These are phyloP conservation scores for Chitala chitala DNA, from an alignment of 2,113 vertebrate genomes.

Conservation along the genomic window DNA sequence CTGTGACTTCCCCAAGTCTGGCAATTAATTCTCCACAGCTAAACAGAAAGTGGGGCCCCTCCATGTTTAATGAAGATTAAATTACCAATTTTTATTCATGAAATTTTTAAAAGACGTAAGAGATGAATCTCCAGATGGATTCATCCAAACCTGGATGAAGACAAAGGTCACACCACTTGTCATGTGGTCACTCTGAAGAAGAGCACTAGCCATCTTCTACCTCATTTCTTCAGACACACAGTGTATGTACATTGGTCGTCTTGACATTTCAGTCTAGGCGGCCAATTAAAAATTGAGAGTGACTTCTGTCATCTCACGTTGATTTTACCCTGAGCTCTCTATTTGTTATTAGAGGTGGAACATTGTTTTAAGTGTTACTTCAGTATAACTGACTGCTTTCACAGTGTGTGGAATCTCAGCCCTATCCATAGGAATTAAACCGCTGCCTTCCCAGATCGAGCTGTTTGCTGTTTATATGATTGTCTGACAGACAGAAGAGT, in stretches of 20 bases:
- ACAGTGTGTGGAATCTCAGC: too few species aligned
- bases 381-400: too few species aligned
- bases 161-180: conserved; percentile 22
- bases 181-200: conserved; percentile 28
- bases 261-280: too few species aligned
- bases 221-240: too few species aligned
- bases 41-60: conserved; percentile 45
- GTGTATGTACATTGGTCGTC: too few species aligned
- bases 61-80: conserved; percentile 68
- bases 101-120: conserved; percentile 49
- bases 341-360: too few species aligned
- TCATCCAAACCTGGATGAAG: conserved; percentile 27
- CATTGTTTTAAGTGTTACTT: too few species aligned
- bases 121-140: conserved; percentile 40
- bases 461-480: background rate
- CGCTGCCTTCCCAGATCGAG: background rate
- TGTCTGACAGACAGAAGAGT: background rate
- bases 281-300: too few species aligned
- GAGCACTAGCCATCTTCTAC: conserved; percentile 25
- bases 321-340: too few species aligned
- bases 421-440: too few species aligned
- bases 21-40: conserved; percentile 52
- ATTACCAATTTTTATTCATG: conserved; percentile 63
- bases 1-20: conserved; percentile 43
- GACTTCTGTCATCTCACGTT: too few species aligned